Evolutionary conservation across 64 coral and sea anemone species (phyloP).

Genomic region (Anthopleura sola): DNA sequence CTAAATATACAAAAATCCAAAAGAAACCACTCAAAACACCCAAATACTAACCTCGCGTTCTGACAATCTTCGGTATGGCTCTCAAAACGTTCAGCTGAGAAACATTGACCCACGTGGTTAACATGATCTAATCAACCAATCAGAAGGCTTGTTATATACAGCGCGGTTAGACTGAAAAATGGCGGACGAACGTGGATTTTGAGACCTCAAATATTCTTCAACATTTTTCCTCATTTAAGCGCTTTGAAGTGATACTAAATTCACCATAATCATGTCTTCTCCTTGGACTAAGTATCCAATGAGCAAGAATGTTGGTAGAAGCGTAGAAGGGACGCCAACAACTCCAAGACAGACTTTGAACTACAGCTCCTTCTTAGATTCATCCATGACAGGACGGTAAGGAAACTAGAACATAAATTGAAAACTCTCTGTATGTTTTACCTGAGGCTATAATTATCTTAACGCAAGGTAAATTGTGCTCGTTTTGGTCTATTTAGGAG

Average conservation of each 20-base stretch:
- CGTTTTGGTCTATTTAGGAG: background rate
- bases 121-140: slow-evolving; percentile 12
- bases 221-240: background rate
- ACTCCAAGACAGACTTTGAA: slow-evolving; percentile 61
- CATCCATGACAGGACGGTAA: slow-evolving; percentile 29
- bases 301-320: slow-evolving; percentile 11
- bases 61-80: background rate
- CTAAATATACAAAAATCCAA: background rate
- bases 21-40: background rate
- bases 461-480: background rate
- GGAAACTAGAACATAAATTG: background rate
- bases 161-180: slow-evolving; percentile 26
- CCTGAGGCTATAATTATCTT: background rate
- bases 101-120: background rate
- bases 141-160: background rate
- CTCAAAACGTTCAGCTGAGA: background rate
- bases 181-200: slow-evolving; percentile 11
- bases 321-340: slow-evolving; percentile 36
- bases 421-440: background rate
- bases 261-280: slow-evolving; percentile 47
- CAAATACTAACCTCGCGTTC: background rate
- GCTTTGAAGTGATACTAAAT: background rate
- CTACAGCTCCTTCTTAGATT: slow-evolving; percentile 63
- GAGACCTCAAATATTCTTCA: background rate
- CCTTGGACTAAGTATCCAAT: slow-evolving; percentile 59